Percentiles rank a stretch among this genome's conserved stretches.
Evolutionary conservation across 2,113 vertebrate species (phyloP).

Genomic region (Rallus limicola): DNA sequence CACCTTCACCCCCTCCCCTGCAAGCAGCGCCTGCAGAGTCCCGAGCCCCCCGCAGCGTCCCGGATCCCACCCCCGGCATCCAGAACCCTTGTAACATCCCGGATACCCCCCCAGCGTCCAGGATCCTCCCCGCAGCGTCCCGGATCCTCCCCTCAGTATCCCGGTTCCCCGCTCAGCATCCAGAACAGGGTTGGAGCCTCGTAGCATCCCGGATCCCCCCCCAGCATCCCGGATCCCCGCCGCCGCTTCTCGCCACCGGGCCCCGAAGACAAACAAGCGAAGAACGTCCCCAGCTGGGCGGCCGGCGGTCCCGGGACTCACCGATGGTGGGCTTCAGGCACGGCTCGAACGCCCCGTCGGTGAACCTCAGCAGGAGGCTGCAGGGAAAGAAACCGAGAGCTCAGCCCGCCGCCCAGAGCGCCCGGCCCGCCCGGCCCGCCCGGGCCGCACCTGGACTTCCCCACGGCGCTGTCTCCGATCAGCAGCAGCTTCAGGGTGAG

Average conservation of each 20-base stretch:
- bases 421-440: neutral
- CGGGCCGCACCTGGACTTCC: constrained; percentile 40
- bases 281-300: accelerated
- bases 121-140: no score
- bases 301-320: neutral
- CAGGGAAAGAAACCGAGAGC: neutral
- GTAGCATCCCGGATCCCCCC: no score
- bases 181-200: no score
- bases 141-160: no score
- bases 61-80: no score
- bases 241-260: accelerated
- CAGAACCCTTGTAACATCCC: no score
- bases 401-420: accelerated
- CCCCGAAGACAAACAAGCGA: accelerated
- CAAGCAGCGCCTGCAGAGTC: no score
- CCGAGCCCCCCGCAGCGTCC: no score
- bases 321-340: neutral
- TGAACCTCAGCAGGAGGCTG: constrained; percentile 49
- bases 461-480: constrained; percentile 54
- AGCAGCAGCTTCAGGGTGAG: constrained; percentile 19
- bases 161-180: no score
- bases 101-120: no score
- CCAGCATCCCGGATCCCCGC: neutral
- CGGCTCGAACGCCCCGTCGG: constrained; percentile 19
- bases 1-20: neutral